Base-by-base conservation (phyloP, 2,797 vertebrate genomes). In the Periophthalmus magnuspinnatus region DNA sequence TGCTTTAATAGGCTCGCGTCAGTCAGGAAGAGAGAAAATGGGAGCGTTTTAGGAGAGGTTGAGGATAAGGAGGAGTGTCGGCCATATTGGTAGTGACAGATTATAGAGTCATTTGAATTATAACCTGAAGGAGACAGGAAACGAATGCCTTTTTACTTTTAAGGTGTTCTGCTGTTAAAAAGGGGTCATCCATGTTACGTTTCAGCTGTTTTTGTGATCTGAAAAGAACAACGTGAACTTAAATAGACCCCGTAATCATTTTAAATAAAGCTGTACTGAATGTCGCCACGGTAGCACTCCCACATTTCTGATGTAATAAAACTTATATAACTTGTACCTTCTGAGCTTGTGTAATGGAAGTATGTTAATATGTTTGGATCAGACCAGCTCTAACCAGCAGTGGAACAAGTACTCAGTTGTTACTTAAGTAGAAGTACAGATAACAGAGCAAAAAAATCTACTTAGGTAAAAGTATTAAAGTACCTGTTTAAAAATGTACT, bases 61-160 rank as follows among this genome's bases (percentile, higher is more conserved):
- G 58, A 19, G 0, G 62, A 70, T 28, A 1, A 22, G 24, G 55
- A 70, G 66, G 10, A 0, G 8, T 19, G 62, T 55, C 1, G 50
- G 61, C 2, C 21, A 5, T 33, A 21, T 34, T 67, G 22, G 32
- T 58, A 17, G 66, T 56, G 75, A 79, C 68, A 48, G 45, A 65
- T 65, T 62, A 17, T 65, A 55, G 67, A n/a, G 75, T 81, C 68
- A 67, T 62, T 17, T 62, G 38, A 81, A 83, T 71, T 10, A 76
- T 68, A 79, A 77, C 70, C 76, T 45, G 71, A 73, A 81, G 71
- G 36, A 59, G 54, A 47, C 7, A 54, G 63, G 74, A 56, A 17
- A 1, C 77, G 52, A 84, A 72, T 21, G 57, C 55, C 41, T 48
- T 60, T 34, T 59, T 34, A 34, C 70, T 76, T 77, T 79, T 47